Conservation (phyloP, 2,888 invertebrate genomes). For the Diadegma fenestrale region DNA sequence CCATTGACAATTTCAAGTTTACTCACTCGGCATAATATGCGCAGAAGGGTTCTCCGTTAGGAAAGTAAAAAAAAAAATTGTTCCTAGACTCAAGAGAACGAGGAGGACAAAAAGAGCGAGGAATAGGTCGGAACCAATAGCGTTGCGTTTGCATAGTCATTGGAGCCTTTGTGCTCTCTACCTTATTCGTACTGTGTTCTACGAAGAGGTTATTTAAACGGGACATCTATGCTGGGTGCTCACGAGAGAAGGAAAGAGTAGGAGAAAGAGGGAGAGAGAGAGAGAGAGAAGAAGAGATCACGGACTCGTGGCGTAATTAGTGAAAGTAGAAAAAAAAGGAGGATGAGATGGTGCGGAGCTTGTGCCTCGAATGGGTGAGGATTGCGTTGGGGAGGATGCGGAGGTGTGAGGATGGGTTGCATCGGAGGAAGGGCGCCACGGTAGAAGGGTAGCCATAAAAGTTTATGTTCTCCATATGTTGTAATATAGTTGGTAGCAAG, state of each 20-base stretch:
- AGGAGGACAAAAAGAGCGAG: slow-evolving; percentile 25
- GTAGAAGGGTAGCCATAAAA: slow-evolving; percentile 85
- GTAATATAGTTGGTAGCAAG: slow-evolving; percentile 83
- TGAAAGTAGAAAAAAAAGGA: slow-evolving; percentile 73
- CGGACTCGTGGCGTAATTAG: slow-evolving; percentile 72
- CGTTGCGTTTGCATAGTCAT: slow-evolving; percentile 53
- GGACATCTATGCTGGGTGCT: slow-evolving; percentile 49
- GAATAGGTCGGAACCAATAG: slow-evolving; percentile 59
- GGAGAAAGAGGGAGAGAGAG: not conserved
- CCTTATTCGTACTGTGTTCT: slow-evolving; percentile 59
- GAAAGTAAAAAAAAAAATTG: not conserved
- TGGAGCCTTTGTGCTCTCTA: slow-evolving; percentile 50
- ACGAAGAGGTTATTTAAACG: slow-evolving; percentile 66
- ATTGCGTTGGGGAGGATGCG: slow-evolving; percentile 69
- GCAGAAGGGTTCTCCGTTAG: not conserved
- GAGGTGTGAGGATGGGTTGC: slow-evolving; percentile 61
- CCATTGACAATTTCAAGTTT: slow-evolving; percentile 1
- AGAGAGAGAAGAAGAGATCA: slow-evolving; percentile 14
- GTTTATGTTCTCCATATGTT: slow-evolving; percentile 85
- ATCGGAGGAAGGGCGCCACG: slow-evolving; percentile 69
- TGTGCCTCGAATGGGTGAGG: slow-evolving; percentile 72
- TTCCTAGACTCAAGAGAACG: not conserved
- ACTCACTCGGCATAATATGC: not conserved
- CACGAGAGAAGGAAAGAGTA: slow-evolving; percentile 25
- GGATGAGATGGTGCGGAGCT: slow-evolving; percentile 65